A percentile compares a stretch with the other conserved stretches of the same genome.
Conservation (phyloP, 2,797 vertebrate species). For the Semotilus atromaculatus region DNA sequence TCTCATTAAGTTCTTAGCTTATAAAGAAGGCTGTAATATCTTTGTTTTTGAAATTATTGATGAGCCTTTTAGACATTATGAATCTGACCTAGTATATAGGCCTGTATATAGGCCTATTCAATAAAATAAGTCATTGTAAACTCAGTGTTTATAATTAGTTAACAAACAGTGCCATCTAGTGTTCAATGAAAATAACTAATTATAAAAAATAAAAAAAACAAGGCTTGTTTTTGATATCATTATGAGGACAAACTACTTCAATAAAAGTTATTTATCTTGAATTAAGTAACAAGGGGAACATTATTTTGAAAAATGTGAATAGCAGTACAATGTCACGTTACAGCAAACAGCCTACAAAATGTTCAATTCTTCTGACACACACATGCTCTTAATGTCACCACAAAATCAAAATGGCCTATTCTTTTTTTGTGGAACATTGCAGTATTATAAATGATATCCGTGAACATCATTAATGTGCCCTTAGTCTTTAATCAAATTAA, state of each 20-base stretch:
- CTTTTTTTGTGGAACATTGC: neutral
- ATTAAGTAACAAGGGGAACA: neutral
- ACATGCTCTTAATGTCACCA: neutral
- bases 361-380: neutral
- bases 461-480: neutral
- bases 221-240: neutral
- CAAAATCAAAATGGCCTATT: neutral
- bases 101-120: no score
- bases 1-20: neutral
- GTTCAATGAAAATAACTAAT: neutral
- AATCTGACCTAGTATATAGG: neutral
- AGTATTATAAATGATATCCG: neutral
- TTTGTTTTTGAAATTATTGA: neutral
- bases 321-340: neutral
- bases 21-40: neutral
- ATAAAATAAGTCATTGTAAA: neutral
- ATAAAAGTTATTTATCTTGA: neutral
- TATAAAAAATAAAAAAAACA: neutral
- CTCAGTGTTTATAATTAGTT: neutral
- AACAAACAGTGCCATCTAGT: slow-evolving; percentile 36
- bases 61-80: neutral
- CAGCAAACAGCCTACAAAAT: neutral
- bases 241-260: neutral
- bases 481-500: no score
- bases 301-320: neutral